Conservation (phyloP, 2,797 vertebrate species). For the Glyptemys insculpta region DNA sequence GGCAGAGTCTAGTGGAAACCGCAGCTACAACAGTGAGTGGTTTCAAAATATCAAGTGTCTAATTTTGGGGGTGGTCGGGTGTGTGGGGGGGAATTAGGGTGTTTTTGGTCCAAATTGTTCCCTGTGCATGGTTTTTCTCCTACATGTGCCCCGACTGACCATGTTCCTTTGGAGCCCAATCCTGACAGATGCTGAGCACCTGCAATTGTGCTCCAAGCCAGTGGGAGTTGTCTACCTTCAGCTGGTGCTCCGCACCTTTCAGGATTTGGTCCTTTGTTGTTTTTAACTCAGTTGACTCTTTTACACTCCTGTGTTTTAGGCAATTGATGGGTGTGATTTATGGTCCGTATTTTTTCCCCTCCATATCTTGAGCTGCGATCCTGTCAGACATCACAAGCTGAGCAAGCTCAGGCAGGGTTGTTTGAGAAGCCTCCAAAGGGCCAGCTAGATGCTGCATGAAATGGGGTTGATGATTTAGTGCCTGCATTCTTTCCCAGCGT, state of each 20-base stretch:
- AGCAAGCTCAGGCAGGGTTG: neutral
- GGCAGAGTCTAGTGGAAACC: slow-evolving; percentile 72
- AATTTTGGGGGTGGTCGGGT: neutral
- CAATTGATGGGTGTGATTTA: slow-evolving; percentile 51
- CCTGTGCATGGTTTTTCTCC: neutral
- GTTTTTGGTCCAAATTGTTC: neutral
- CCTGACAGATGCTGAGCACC: neutral
- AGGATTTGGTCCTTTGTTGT: neutral
- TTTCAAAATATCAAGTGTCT: slow-evolving; percentile 6
- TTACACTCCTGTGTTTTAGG: slow-evolving; percentile 12
- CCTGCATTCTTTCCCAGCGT: neutral
- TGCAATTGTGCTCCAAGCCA: neutral
- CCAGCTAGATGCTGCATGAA: fast-evolving
- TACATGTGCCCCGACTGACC: neutral
- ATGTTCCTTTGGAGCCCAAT: neutral
- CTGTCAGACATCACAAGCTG: neutral
- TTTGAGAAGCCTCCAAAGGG: neutral
- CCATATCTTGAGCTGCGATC: fast-evolving
- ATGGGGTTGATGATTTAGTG: neutral
- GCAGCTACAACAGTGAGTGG: slow-evolving; percentile 83
- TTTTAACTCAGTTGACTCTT: neutral
- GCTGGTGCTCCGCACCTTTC: neutral
- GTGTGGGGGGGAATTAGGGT: neutral
- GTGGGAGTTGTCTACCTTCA: neutral
- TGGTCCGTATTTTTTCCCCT: neutral